Conservation (phyloP, 2,113 vertebrate genomes). For the Saccopteryx leptura region DNA sequence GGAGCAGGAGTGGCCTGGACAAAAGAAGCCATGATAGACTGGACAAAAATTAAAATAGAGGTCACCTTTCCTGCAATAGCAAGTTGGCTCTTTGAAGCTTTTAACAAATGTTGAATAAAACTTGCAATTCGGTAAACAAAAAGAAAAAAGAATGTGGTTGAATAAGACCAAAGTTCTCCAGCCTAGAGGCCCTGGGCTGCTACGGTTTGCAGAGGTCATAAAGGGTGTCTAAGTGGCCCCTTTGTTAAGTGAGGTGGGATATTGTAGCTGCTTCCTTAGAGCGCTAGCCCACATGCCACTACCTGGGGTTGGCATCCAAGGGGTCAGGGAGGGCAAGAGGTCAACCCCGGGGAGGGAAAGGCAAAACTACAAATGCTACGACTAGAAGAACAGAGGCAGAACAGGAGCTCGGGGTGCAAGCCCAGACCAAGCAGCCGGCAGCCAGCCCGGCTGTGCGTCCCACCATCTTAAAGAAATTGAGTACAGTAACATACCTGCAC, state of each 20-base stretch:
- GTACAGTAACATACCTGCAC: too few relatives aligned
- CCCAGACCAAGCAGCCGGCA: background rate
- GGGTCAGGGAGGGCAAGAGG: background rate
- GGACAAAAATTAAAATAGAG: background rate
- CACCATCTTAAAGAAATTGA: background rate
- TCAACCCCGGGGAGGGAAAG: background rate
- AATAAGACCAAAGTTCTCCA: background rate
- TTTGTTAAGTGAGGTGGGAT: background rate
- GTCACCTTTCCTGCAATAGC: background rate
- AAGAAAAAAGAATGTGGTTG: background rate
- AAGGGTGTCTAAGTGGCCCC: too few relatives aligned
- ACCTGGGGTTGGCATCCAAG: background rate
- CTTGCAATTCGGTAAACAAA: background rate
- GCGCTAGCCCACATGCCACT: background rate
- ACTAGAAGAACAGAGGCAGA: background rate
- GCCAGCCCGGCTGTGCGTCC: accelerated
- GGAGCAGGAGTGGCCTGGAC: background rate
- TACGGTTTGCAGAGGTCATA: background rate
- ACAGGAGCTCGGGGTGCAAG: background rate
- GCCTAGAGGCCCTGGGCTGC: background rate
- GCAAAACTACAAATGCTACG: background rate
- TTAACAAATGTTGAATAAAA: background rate
- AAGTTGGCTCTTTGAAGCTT: background rate
- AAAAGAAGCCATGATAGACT: background rate
- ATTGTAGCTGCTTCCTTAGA: background rate